Base-by-base conservation (phyloP, 2,113 vertebrate species). In the Corythaeola cristata region DNA sequence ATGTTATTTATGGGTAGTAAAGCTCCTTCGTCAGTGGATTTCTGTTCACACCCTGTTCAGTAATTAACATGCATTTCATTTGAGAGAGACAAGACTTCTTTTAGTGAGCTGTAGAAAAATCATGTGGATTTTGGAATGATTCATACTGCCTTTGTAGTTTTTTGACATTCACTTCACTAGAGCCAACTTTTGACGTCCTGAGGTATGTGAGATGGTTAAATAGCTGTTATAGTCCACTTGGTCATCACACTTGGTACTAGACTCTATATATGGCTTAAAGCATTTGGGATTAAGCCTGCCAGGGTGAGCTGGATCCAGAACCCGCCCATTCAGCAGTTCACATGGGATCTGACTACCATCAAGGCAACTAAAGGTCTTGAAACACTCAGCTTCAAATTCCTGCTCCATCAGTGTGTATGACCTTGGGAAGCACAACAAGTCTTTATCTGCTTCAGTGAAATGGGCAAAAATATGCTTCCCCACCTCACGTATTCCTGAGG, bases 271-370 rank as follows among this genome's bases (percentile, higher is more conserved):
- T 7, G 27, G 47, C 21, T 85, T 75, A 12, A 77, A 50, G 52
- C 27, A 13, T 27, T 39, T 72, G 24, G 24, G 24, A 52, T 59
- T 71, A 81, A 77, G 49, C 15, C 52, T 59, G 16, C 52, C 45
- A 60, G 74, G 52, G 47, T 59, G 11, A 44, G 35, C 32, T 66
- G 72, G 45, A 93, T 77, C 44, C 27, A 56, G 55, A 58, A 59
- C 22, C 21, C 22, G n/a, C 12, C 4, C 35, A 47, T 37, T 58
- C 76, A 52, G n/a, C 22, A 62, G 45, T 62, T 55, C 63, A 63
- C 5, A 1, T 0, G 1, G 23, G 47, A 13, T 39, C 35, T 68
- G 23, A 9, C 39, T 35, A 33, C n/a, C 15, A 39, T 11, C 56
- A 24, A 81, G 30, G 37, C 10, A 81, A 15, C 12, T 37, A 32